These are phyloP conservation scores for Sphaerophoria taeniata DNA, from an alignment of 2,888 invertebrate species.

Conservation along the genomic window DNA sequence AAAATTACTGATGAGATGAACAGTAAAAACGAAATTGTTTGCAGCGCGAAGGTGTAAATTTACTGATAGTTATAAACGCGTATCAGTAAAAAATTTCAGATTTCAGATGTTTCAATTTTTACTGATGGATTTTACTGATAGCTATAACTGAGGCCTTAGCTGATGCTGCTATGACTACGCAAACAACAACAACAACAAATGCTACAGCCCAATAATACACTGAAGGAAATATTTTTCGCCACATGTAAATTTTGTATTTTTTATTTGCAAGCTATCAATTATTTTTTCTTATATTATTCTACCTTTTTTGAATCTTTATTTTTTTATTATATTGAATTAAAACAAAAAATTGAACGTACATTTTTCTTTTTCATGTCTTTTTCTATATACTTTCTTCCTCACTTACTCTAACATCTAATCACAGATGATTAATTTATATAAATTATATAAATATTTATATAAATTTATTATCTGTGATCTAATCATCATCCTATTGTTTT, in stretches of 20 bases:
- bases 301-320: not conserved
- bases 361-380: not conserved
- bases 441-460: too few species aligned
- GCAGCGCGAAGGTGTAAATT: too few species aligned
- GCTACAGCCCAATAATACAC: not conserved
- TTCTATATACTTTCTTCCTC: not conserved
- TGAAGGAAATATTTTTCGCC: not conserved
- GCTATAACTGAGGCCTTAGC: too few species aligned
- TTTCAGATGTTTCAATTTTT: too few species aligned
- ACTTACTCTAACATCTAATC: slow-evolving; percentile 1
- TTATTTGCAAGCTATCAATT: too few species aligned
- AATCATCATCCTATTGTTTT: not conserved
- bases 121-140: too few species aligned
- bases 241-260: slow-evolving; percentile 8
- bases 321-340: not conserved
- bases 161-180: slow-evolving; percentile 19
- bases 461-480: too few species aligned
- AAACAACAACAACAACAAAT: slow-evolving; percentile 21
- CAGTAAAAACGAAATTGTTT: too few species aligned
- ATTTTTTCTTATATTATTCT: slow-evolving; percentile 8
- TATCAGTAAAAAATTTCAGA: too few species aligned
- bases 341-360: not conserved
- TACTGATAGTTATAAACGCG: too few species aligned
- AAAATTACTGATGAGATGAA: too few species aligned
- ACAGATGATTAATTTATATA: too few species aligned